Percentiles rank a stretch among this genome's conserved stretches.
Conservation (phyloP, 2,797 vertebrate species). For the Galagoides demidoff region DNA sequence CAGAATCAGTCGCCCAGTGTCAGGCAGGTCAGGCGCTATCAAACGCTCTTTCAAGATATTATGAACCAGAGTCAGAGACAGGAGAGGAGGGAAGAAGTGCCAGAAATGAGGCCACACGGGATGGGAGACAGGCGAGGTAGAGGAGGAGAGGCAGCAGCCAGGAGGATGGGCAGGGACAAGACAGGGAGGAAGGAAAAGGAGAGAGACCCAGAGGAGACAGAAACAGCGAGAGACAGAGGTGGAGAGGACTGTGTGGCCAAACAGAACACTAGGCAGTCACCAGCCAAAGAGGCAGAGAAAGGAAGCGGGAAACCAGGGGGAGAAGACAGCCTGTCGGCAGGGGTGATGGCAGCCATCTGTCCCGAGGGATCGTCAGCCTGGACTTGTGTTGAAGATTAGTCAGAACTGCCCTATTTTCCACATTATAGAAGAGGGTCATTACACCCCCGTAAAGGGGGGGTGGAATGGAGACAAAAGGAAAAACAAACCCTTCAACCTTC, state of each 20-base stretch:
- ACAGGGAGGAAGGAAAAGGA: background rate
- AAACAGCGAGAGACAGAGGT: background rate
- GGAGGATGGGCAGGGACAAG: background rate
- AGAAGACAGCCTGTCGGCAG: background rate
- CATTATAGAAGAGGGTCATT: background rate
- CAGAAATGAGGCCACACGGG: background rate
- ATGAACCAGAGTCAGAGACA: conserved; percentile 38
- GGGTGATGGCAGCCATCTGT: background rate
- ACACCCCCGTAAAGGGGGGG: background rate
- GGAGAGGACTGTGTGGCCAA: accelerated
- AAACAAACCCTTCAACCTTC: background rate
- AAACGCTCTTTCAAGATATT: conserved; percentile 53
- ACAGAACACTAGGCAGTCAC: background rate
- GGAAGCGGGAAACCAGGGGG: background rate
- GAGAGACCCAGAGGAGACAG: accelerated
- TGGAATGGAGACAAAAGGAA: background rate
- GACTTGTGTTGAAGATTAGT: background rate
- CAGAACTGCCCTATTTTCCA: background rate
- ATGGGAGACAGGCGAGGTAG: background rate
- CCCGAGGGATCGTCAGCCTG: background rate
- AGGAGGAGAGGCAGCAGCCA: background rate
- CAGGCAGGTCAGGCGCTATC: conserved; percentile 34
- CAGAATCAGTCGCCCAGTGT: background rate
- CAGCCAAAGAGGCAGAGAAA: background rate
- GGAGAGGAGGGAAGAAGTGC: background rate